Conservation (phyloP, 2,888 invertebrate species). For the Tipula confusa region DNA sequence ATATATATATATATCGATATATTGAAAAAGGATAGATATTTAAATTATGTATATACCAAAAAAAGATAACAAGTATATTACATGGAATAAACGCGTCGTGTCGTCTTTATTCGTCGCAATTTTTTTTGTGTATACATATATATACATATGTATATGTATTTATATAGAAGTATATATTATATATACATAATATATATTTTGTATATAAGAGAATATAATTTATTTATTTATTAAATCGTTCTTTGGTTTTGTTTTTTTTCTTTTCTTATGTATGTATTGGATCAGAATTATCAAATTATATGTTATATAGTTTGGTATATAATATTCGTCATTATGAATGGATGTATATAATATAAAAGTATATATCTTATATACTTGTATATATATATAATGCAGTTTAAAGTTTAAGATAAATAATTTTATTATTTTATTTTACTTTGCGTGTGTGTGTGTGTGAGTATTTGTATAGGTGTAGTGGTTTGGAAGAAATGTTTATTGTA, state of each 20-base stretch:
- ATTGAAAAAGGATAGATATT: not conserved
- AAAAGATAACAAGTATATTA: not conserved
- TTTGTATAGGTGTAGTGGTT: not conserved
- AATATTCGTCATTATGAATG: not conserved
- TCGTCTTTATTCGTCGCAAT: constrained; percentile 25
- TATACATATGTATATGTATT: not conserved
- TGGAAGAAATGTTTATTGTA: not conserved
- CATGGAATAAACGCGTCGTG: not conserved
- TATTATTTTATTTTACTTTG: not conserved
- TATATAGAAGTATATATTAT: not conserved
- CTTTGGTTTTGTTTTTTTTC: too few relatives aligned
- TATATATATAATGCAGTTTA: not conserved
- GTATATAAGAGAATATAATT: not conserved
- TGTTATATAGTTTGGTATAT: not conserved
- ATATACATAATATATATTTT: not conserved
- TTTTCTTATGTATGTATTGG: not conserved
- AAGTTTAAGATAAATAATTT: not conserved
- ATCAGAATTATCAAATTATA: not conserved
- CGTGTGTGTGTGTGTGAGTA: not conserved
- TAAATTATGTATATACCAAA: not conserved
- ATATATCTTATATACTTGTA: not conserved
- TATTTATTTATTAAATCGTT: not conserved
- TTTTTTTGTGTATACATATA: not conserved
- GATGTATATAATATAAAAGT: not conserved
- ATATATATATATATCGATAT: not conserved